Percentiles rank a stretch among this genome's conserved stretches.
Conservation (phyloP, 92 coral and sea anemone species). For the Parazoanthus atlanticus region DNA sequence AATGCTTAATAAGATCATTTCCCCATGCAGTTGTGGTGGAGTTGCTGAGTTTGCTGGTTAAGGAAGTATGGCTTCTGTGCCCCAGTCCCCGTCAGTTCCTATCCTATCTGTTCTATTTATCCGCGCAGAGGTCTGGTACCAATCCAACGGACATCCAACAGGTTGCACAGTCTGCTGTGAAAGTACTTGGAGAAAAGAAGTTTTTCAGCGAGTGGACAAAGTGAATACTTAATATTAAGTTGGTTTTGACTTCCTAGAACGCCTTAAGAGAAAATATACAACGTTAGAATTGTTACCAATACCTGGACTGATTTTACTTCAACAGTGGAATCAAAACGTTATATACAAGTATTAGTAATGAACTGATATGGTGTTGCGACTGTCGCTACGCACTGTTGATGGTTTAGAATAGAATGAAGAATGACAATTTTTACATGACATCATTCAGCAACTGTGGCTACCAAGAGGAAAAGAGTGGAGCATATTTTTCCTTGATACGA, state of each 20-base stretch:
- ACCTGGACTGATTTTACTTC: no score
- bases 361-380: neutral
- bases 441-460: neutral
- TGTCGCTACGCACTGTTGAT: neutral
- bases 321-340: no score
- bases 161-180: constrained; percentile 5
- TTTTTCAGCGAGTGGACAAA: neutral
- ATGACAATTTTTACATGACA: neutral
- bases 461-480: neutral
- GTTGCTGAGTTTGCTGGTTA: neutral
- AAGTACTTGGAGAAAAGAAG: constrained; percentile 19
- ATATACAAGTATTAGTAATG: no score
- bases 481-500: neutral
- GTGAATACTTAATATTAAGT: neutral
- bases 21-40: constrained; percentile 3
- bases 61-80: constrained; percentile 27
- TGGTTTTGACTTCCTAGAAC: neutral
- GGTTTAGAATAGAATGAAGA: neutral
- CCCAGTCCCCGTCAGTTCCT: constrained; percentile 34
- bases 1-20: neutral
- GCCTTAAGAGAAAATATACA: neutral
- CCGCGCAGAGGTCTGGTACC: neutral
- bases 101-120: neutral
- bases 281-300: neutral
- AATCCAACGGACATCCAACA: neutral